Evolutionary conservation across 2,888 invertebrate species (phyloP).

Genomic region (Rhingia rostrata): DNA sequence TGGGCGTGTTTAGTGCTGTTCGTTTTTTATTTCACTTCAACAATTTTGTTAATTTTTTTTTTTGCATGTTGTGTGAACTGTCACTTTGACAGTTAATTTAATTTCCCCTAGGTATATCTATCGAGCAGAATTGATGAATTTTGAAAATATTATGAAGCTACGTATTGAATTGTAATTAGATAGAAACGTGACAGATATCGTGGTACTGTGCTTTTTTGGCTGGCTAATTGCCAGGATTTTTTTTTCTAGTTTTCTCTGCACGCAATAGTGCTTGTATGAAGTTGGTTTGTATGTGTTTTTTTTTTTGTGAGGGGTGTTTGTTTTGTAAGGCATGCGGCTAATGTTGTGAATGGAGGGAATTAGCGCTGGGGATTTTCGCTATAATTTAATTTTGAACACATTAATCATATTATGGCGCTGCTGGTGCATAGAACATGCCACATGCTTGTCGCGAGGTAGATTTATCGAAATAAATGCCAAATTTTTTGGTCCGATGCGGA

Average conservation of each 20-base stretch:
- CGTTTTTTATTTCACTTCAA: not conserved
- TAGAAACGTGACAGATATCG: conserved; percentile 56
- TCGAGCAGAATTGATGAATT: conserved; percentile 45
- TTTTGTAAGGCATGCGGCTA: conserved; percentile 55
- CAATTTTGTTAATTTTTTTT: conserved; percentile 9
- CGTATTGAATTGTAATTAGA: conserved; percentile 70
- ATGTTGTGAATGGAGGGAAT: conserved; percentile 50
- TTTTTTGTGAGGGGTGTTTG: conserved; percentile 24
- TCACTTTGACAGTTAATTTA: conserved; percentile 55
- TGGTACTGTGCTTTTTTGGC: conserved; percentile 19
- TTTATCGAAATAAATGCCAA: conserved; percentile 60
- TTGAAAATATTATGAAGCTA: conserved; percentile 53
- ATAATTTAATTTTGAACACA: conserved; percentile 67
- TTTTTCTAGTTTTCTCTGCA: conserved; percentile 20
- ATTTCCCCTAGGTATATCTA: conserved; percentile 15
- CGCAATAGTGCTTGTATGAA: conserved; percentile 22
- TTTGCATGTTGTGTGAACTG: conserved; percentile 19
- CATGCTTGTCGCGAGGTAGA: conserved; percentile 33
- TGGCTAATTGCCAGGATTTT: conserved; percentile 69
- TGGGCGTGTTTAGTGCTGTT: conserved; percentile 14
- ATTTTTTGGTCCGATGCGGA: conserved; percentile 43
- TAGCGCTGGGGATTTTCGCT: conserved; percentile 33
- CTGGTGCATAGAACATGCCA: conserved; percentile 51
- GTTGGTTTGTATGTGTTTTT: not conserved
- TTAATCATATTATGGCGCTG: conserved; percentile 60